Percentiles rank a stretch among this genome's conserved stretches.
phyloP scores from a whole-genome alignment of 2,113 vertebrate species.

The Oostethus manadensis region DNA sequence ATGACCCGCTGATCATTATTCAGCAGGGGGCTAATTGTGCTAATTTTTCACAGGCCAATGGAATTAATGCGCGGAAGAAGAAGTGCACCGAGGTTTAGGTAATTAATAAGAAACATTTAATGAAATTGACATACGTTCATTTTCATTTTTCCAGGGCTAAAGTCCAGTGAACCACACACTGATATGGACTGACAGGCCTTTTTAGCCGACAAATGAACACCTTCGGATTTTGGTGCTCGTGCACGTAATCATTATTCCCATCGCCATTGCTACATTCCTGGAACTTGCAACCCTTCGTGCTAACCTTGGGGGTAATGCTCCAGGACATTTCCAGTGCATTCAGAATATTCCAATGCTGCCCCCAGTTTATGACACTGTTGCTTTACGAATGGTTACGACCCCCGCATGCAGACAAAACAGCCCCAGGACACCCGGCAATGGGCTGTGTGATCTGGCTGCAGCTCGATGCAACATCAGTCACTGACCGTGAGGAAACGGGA shows the following conservation, averaged over 20 bases:
- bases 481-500: conserved; percentile 17
- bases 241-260: conserved; percentile 36
- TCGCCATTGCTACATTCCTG: conserved; percentile 16
- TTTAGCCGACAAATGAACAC: conserved; percentile 29
- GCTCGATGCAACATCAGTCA: conserved; percentile 35
- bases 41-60: conserved; percentile 48
- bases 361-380: conserved; percentile 53
- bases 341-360: conserved; percentile 21
- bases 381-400: conserved; percentile 36
- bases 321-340: conserved; percentile 26
- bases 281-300: conserved; percentile 1
- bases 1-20: conserved; percentile 42
- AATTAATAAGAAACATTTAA: conserved; percentile 56
- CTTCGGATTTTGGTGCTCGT: conserved; percentile 27
- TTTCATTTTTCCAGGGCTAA: conserved; percentile 39
- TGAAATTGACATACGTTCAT: conserved; percentile 48
- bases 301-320: conserved; percentile 12
- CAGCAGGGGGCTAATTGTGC: conserved; percentile 44
- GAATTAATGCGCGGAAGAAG: conserved; percentile 35
- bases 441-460: conserved; percentile 15
- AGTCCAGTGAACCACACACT: conserved; percentile 25
- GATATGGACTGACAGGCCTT: conserved; percentile 35
- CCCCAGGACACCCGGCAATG: conserved; percentile 44
- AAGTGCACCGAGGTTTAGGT: conserved; percentile 44
- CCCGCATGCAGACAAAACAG: conserved; percentile 31